Evolutionary conservation across 2,113 vertebrate species (phyloP).

Genomic region (Pterocles gutturalis): DNA sequence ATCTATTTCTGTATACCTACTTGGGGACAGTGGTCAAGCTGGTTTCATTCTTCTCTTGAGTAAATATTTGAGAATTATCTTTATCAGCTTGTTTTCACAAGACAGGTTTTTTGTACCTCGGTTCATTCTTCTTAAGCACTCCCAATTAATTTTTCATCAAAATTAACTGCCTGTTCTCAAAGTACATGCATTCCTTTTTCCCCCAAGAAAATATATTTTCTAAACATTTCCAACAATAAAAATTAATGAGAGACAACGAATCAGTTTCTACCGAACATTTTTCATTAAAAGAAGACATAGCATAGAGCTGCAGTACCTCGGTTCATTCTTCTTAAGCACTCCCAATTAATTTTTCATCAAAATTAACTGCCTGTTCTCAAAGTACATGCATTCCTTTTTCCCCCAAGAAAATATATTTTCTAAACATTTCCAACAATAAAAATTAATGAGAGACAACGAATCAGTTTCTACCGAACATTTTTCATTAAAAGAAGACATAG

Average conservation of each 20-base stretch:
- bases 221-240: background rate
- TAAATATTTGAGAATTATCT: background rate
- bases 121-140: background rate
- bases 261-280: background rate
- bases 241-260: background rate
- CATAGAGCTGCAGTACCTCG: background rate
- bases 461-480: background rate
- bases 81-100: background rate
- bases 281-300: background rate
- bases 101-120: background rate
- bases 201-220: background rate
- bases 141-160: background rate
- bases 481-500: background rate
- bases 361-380: background rate
- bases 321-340: background rate
- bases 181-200: background rate
- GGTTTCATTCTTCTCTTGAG: background rate
- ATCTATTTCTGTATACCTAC: background rate
- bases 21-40: background rate
- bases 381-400: background rate
- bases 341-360: background rate
- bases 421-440: background rate
- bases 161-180: background rate
- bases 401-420: background rate
- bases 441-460: background rate